Conservation (phyloP, 2,113 vertebrate genomes). For the Xiphophorus maculatus region DNA sequence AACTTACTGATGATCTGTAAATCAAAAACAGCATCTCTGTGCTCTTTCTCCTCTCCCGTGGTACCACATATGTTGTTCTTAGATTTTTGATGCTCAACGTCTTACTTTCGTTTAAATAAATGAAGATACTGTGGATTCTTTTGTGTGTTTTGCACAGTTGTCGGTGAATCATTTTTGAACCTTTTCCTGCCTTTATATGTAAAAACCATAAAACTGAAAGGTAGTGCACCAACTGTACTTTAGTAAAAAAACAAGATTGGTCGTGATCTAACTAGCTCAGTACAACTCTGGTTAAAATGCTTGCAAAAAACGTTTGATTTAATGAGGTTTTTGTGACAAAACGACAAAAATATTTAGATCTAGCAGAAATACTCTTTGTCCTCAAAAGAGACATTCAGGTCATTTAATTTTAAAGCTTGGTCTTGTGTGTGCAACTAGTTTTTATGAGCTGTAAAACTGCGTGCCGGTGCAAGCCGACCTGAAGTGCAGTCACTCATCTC, state of each 20-base stretch:
- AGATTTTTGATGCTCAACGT: not conserved
- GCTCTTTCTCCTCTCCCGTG: not conserved
- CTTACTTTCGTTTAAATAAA: not conserved
- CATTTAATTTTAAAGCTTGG: constrained; percentile 2
- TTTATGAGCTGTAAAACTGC: constrained; percentile 10
- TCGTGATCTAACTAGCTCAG: not conserved
- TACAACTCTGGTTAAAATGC: not conserved
- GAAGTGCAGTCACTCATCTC: constrained; percentile 60
- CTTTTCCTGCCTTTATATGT: not conserved
- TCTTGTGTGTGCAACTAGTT: constrained; percentile 38
- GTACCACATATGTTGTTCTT: not conserved
- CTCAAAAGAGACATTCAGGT: not conserved
- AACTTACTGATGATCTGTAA: not conserved
- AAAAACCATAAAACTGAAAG: not conserved
- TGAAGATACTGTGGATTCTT: not conserved
- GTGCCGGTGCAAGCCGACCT: constrained; percentile 61
- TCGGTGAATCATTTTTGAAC: not conserved
- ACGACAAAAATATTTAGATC: not conserved
- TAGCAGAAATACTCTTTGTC: not conserved
- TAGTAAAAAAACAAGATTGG: not conserved
- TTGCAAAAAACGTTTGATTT: not conserved
- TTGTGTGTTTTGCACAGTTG: not conserved
- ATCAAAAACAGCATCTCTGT: not conserved
- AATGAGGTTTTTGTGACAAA: not conserved
- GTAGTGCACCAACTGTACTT: not conserved